Evolutionary conservation across 1,140 invertebrate genomes (phyloP).

Genomic region (Danaus plexippus): DNA sequence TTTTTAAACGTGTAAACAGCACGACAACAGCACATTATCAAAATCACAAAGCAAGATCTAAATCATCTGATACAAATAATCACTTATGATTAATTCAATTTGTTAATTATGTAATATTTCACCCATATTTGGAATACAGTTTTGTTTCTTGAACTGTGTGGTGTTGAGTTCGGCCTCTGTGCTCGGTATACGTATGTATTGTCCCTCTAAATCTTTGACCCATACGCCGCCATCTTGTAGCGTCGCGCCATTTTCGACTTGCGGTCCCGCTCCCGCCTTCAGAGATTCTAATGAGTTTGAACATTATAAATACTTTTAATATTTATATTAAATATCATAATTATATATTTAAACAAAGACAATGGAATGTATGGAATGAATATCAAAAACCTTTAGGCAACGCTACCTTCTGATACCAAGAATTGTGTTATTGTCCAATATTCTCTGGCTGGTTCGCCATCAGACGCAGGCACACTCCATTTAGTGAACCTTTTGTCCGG

Average conservation of each 20-base stretch:
- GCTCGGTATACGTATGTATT: slow-evolving; percentile 49
- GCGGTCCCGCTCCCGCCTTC: slow-evolving; percentile 51
- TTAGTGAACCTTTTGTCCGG: slow-evolving; percentile 57
- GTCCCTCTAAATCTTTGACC: slow-evolving; percentile 46
- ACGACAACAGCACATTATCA: too few species aligned
- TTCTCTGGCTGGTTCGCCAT: slow-evolving; percentile 44
- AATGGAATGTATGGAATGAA: neutral
- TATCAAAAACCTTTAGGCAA: neutral
- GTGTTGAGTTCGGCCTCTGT: slow-evolving; percentile 45
- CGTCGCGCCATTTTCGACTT: slow-evolving; percentile 51
- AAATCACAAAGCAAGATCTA: too few species aligned
- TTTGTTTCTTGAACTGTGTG: slow-evolving; percentile 58
- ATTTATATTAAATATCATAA: neutral
- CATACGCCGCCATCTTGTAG: slow-evolving; percentile 58
- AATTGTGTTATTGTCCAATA: slow-evolving; percentile 61
- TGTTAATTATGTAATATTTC: neutral
- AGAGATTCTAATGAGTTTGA: slow-evolving; percentile 40
- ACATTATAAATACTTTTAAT: neutral
- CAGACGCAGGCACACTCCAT: slow-evolving; percentile 41
- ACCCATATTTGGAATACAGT: slow-evolving; percentile 67
- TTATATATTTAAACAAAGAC: neutral
- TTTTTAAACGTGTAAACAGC: too few species aligned
- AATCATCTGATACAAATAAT: too few species aligned
- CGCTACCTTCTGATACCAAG: slow-evolving; percentile 56
- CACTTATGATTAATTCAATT: too few species aligned